These are phyloP conservation scores for Ophioderma brevispina DNA, from an alignment of 35 echinoderm and acorn worm genomes.

Conservation along the genomic window DNA sequence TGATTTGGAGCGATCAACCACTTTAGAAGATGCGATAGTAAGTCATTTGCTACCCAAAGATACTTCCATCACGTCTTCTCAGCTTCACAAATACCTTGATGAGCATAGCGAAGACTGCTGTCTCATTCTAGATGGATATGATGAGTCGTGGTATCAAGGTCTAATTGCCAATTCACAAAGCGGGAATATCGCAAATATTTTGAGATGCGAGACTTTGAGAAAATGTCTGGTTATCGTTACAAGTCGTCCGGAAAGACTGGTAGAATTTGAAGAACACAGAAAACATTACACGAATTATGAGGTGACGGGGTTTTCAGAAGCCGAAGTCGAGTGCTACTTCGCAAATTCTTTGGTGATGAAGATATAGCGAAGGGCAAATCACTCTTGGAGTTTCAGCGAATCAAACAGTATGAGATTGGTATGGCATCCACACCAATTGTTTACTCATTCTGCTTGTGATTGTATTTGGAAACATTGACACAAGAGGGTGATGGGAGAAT, in stretches of 20 bases:
- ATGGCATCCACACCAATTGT: slow-evolving; percentile 12
- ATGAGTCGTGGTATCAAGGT: slow-evolving; percentile 49
- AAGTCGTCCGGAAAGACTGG: slow-evolving; percentile 39
- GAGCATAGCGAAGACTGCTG: slow-evolving; percentile 31
- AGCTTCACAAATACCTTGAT: slow-evolving; percentile 15
- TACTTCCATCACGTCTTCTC: not conserved
- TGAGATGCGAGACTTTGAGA: slow-evolving; percentile 8
- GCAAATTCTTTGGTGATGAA: slow-evolving; percentile 34
- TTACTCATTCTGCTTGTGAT: not conserved
- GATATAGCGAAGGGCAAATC: slow-evolving; percentile 6
- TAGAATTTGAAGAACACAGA: slow-evolving; percentile 20
- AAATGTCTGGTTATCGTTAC: slow-evolving; percentile 35
- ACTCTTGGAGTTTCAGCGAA: no score
- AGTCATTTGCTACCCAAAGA: slow-evolving; percentile 30
- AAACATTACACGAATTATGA: slow-evolving; percentile 32
- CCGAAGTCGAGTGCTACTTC: slow-evolving; percentile 28
- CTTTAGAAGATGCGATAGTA: slow-evolving; percentile 41
- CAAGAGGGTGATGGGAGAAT: not conserved
- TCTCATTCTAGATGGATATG: slow-evolving; percentile 52
- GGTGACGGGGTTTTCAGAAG: slow-evolving; percentile 29
- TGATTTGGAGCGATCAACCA: slow-evolving; percentile 29
- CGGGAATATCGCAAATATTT: slow-evolving; percentile 48
- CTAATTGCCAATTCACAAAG: slow-evolving; percentile 6
- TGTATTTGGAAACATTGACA: not conserved
- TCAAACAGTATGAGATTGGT: slow-evolving; percentile 27